Percentiles rank a stretch among this genome's conserved stretches.
These are phyloP conservation scores for Myzus persicae DNA, from an alignment of 1,140 invertebrate species.

Conservation along the genomic window DNA sequence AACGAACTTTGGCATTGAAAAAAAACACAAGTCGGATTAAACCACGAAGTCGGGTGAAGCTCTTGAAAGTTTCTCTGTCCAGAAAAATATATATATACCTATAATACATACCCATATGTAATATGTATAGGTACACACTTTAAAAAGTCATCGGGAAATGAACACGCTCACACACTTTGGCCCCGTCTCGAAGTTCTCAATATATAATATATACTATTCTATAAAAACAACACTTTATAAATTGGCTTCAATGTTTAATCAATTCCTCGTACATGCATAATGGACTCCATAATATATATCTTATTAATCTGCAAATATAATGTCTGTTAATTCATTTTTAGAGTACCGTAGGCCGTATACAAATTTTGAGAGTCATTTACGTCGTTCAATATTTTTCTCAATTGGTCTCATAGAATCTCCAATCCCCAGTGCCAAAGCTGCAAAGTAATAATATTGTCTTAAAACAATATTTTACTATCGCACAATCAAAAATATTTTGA, in stretches of 20 bases:
- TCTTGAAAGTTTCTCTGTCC: slow-evolving; percentile 47
- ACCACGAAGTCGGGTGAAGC: background rate
- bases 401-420: too few species aligned
- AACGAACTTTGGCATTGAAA: slow-evolving; percentile 31
- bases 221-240: slow-evolving; percentile 23
- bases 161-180: background rate
- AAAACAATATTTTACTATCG: background rate
- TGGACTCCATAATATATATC: background rate
- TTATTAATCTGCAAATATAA: background rate
- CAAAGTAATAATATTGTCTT: background rate
- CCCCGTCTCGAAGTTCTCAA: background rate
- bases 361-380: background rate
- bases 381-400: background rate
- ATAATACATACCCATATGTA: background rate
- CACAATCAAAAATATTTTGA: background rate
- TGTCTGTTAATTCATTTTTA: background rate
- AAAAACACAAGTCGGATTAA: slow-evolving; percentile 45
- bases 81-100: background rate
- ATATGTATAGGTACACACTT: background rate
- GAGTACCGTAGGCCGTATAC: background rate
- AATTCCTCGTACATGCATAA: background rate
- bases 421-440: background rate
- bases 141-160: background rate
- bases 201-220: background rate
- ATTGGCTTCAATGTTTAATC: background rate